Percentiles rank a stretch among this genome's conserved stretches.
These are phyloP conservation scores for Ornithoptera alexandrae DNA, from an alignment of 2,888 invertebrate species.

Conservation along the genomic window DNA sequence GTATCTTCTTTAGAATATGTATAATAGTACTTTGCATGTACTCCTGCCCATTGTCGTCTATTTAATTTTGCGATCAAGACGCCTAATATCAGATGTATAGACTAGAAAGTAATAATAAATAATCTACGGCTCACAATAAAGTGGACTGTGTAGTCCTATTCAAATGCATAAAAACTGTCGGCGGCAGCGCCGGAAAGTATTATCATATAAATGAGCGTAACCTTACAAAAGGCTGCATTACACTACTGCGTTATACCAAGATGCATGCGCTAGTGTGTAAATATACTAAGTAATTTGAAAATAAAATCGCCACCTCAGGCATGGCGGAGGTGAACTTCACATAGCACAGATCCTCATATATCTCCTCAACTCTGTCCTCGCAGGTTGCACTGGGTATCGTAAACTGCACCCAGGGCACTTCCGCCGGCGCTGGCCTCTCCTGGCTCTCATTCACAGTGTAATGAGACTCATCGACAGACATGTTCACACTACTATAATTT, in stretches of 20 bases:
- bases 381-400: constrained; percentile 81
- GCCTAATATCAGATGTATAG: too few species aligned
- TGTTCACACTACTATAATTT: constrained; percentile 56
- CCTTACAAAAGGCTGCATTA: constrained; percentile 17
- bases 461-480: constrained; percentile 53
- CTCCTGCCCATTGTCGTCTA: too few species aligned
- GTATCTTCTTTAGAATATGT: too few species aligned
- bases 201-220: constrained; percentile 17
- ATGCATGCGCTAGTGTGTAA: constrained; percentile 25
- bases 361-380: constrained; percentile 87
- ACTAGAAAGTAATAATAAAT: background rate
- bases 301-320: constrained; percentile 81
- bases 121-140: background rate
- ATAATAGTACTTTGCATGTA: too few species aligned
- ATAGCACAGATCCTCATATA: constrained; percentile 93
- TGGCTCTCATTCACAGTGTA: constrained; percentile 51
- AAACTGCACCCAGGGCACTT: constrained; percentile 83
- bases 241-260: constrained; percentile 15
- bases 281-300: constrained; percentile 18
- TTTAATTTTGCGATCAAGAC: too few species aligned
- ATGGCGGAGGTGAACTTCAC: constrained; percentile 87
- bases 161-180: background rate
- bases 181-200: constrained; percentile 21
- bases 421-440: constrained; percentile 51
- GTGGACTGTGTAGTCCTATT: background rate